Conservation (phyloP, 2,113 vertebrate genomes). For the Misgurnus mizolepis region DNA sequence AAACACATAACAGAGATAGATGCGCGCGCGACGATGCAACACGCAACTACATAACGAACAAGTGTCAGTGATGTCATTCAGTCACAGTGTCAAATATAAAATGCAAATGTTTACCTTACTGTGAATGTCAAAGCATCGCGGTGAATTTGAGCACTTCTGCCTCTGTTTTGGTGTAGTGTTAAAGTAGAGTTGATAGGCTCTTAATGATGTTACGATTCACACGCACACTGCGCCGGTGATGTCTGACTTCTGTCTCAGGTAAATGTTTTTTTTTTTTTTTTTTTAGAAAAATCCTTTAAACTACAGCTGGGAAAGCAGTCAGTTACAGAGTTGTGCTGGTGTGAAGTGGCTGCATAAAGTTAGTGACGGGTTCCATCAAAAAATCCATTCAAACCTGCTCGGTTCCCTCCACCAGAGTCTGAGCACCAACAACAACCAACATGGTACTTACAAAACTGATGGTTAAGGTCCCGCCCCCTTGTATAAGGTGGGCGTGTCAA, state of each 20-base stretch:
- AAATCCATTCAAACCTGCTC: not conserved
- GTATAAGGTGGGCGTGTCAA: not conserved
- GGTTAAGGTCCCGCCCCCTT: not conserved
- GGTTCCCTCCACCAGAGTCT: not conserved
- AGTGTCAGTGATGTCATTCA: not conserved
- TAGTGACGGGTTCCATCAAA: not conserved
- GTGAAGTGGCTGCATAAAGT: not conserved
- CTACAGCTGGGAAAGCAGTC: no score
- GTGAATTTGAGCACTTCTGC: not conserved
- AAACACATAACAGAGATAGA: no score
- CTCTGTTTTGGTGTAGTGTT: not conserved
- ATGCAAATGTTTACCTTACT: constrained; percentile 6
- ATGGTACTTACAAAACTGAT: not conserved
- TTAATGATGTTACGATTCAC: constrained; percentile 25
- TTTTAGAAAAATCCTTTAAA: not conserved
- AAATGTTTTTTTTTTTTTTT: not conserved
- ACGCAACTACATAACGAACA: no score
- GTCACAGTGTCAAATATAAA: not conserved
- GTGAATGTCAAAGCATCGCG: constrained; percentile 13
- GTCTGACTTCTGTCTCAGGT: not conserved
- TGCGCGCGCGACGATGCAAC: no score
- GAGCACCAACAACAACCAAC: no score
- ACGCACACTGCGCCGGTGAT: not conserved
- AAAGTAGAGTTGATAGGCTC: not conserved
- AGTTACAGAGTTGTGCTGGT: no score